These are phyloP conservation scores for Macrostomum cliftonense DNA, from an alignment of 2,888 invertebrate species.

Conservation along the genomic window DNA sequence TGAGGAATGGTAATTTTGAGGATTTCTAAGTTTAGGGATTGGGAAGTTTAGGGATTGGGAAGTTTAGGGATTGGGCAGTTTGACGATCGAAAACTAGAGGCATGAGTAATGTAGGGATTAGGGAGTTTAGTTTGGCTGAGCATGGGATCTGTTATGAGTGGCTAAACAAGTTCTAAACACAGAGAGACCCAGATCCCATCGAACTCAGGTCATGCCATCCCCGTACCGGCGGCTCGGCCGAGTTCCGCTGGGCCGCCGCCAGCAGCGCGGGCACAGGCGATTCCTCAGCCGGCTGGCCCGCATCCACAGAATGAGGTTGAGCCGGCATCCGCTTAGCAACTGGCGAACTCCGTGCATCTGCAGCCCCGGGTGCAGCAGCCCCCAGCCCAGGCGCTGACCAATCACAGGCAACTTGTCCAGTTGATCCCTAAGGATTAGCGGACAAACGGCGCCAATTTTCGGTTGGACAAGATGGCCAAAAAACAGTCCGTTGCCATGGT, in stretches of 20 bases:
- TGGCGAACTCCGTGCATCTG: conserved; percentile 37
- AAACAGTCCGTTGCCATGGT: conserved; percentile 33
- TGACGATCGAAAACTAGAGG: no score
- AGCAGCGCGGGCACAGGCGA: conserved; percentile 38
- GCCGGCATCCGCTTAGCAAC: conserved; percentile 29
- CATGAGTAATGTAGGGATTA: no score
- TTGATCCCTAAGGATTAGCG: not conserved
- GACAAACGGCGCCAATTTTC: not conserved
- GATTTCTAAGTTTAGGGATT: no score
- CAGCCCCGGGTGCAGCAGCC: conserved; percentile 36
- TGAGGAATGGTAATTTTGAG: no score
- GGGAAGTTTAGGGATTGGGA: no score
- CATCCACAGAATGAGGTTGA: conserved; percentile 40
- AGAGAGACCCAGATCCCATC: no score
- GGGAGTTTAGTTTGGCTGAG: no score
- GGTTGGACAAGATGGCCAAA: conserved; percentile 30
- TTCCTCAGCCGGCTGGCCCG: conserved; percentile 36
- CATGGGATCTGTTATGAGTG: no score
- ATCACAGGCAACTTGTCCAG: conserved; percentile 12
- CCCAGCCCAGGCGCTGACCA: conserved; percentile 22
- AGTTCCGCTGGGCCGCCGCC: conserved; percentile 6
- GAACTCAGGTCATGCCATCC: no score
- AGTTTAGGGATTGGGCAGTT: no score
- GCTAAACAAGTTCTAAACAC: no score
- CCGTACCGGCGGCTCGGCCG: no score